Base-by-base conservation (phyloP, 2,888 invertebrate genomes). In the Nineta flava region DNA sequence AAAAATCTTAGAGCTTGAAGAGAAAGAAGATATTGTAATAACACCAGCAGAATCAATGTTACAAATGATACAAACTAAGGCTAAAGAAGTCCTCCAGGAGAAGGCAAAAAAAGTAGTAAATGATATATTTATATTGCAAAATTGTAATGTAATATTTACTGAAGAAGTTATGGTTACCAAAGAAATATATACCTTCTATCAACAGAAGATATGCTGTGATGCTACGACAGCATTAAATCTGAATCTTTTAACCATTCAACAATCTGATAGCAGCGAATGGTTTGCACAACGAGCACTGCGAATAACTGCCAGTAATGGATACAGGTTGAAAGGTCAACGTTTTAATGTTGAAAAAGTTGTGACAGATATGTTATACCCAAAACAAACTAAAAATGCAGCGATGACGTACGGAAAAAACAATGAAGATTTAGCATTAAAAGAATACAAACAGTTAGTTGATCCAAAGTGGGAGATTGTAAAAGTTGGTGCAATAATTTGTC, bases 321-420 rank as follows among this genome's bases (percentile, higher is more conserved):
- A 54, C 31, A 55, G 50, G 34, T 16, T 55, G 19, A 55, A 54
- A 51, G 52, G 51, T 9, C 32, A 49, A 31, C 52, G 50, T 47
- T 54, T 54, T 47, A 40, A 56, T 47, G 44, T 51, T 35, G 50
- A 51, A 13, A 55, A 53, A 54, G 51, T 52, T 15, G 48, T 53
- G 17, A 45, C 34, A 16, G 48, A 50, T 47, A 45, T 56, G 17
- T 44, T 54, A 41, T 50, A 13, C 21, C 51, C 50, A 19, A 17
- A 42, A 9, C 51, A 52, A 43, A 12, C 47, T 12, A 41, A 51
- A 31, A 55, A 47, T 9, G 16, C 50, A 17, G 50, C 50, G n/a
- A 54, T 54, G 51, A 26, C 47, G 12, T 54, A 56, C 13, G 54
- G 53, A 10, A 54, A 52, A 50, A 56, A 53, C 49, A 54, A 21